These are phyloP conservation scores for Pseudomyrmex cubaensis DNA, from an alignment of 1,140 invertebrate species.

Conservation along the genomic window DNA sequence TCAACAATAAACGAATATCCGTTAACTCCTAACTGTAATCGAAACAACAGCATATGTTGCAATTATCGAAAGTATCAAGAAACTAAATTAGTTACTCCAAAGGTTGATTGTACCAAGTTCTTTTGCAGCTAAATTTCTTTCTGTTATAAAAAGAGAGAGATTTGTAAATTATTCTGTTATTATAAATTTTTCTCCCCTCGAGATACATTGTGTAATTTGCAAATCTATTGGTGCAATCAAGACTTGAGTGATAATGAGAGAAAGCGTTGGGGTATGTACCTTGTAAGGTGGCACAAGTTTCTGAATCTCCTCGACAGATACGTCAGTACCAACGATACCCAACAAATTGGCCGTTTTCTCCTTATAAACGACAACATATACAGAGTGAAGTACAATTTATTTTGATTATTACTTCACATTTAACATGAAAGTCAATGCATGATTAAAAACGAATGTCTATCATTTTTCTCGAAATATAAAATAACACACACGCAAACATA, in stretches of 20 bases:
- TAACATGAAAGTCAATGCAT: background rate
- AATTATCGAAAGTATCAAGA: constrained; percentile 1
- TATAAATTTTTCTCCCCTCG: background rate
- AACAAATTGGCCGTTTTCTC: constrained; percentile 94
- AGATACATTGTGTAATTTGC: background rate
- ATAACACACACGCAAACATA: background rate
- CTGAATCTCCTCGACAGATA: constrained; percentile 96
- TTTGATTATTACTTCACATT: constrained; percentile 15
- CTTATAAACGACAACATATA: constrained; percentile 84
- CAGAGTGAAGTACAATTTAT: constrained; percentile 35
- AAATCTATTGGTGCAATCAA: background rate
- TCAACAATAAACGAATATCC: constrained; percentile 98
- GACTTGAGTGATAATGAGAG: background rate
- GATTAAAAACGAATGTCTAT: background rate
- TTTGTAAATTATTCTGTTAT: background rate
- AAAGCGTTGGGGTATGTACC: constrained; percentile 85
- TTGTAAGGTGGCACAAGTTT: constrained; percentile 96
- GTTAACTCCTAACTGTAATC: constrained; percentile 95
- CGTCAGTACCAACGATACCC: constrained; percentile 97
- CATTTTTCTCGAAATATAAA: background rate
- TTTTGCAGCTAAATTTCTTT: background rate
- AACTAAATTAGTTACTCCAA: background rate
- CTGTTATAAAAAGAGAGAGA: background rate
- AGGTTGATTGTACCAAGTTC: too few species aligned
- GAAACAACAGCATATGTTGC: background rate